Conservation (phyloP, 2,113 vertebrate genomes). For the Istiophorus platypterus region DNA sequence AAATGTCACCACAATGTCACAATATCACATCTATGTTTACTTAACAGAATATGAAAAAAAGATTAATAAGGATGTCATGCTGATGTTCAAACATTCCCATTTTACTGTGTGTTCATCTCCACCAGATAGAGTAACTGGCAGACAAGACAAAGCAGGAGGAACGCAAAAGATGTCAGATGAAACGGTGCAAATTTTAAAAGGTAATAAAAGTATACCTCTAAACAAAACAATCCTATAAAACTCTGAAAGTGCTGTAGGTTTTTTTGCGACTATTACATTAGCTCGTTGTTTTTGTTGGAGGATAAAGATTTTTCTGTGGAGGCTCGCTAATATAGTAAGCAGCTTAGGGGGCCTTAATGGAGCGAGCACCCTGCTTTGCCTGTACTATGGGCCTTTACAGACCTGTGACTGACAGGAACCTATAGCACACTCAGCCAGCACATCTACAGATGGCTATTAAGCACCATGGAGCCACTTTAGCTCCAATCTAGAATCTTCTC, state of each 20-base stretch:
- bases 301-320: conserved; percentile 35
- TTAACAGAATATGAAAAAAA: not conserved
- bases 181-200: not conserved
- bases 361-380: conserved; percentile 41
- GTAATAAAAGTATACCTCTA: not conserved
- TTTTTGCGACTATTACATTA: not conserved
- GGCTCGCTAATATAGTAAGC: conserved; percentile 54
- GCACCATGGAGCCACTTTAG: conserved; percentile 5
- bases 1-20: conserved; percentile 13
- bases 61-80: not conserved
- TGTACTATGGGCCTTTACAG: conserved; percentile 21
- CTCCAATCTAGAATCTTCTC: not conserved
- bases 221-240: not conserved
- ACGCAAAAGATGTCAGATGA: conserved; percentile 11
- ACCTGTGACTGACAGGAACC: not conserved
- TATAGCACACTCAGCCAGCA: conserved; percentile 23
- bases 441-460: not conserved
- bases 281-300: conserved; percentile 30
- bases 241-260: not conserved
- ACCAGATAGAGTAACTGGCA: not conserved
- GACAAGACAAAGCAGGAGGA: not conserved
- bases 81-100: not conserved
- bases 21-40: not conserved
- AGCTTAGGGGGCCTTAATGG: conserved; percentile 46
- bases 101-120: not conserved